Conservation (phyloP, 2,888 invertebrate species). For the Emmelina monodactyla region DNA sequence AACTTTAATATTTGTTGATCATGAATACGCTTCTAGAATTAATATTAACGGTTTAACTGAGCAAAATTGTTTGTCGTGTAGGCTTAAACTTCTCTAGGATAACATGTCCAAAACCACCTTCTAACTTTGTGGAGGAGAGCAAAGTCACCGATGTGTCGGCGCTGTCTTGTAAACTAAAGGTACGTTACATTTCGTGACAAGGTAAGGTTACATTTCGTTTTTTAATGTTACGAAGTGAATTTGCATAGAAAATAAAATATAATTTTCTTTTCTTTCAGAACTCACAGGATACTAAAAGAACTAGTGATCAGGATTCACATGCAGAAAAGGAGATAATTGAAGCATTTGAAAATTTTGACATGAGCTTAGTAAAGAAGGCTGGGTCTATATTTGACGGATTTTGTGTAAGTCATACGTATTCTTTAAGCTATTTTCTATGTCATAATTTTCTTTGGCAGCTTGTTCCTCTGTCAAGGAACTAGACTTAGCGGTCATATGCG, state of each 20-base stretch:
- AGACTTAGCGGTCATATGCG: too few relatives aligned
- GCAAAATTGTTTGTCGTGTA: too few relatives aligned
- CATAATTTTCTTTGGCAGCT: too few relatives aligned
- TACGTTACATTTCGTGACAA: too few relatives aligned
- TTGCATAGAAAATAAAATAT: neutral
- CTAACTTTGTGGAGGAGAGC: conserved; percentile 48
- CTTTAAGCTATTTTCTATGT: too few relatives aligned
- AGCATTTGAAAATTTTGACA: conserved; percentile 58
- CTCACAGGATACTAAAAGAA: conserved; percentile 34
- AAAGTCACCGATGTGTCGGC: conserved; percentile 34
- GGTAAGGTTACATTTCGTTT: too few relatives aligned
- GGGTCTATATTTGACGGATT: conserved; percentile 90
- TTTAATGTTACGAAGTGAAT: neutral
- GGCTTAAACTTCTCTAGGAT: conserved; percentile 58
- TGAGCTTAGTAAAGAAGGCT: conserved; percentile 73
- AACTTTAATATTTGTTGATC: too few relatives aligned
- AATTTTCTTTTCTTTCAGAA: conserved; percentile 23
- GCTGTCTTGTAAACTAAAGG: conserved; percentile 38
- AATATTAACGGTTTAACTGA: too few relatives aligned
- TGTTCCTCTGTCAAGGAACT: too few relatives aligned
- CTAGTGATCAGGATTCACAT: conserved; percentile 23
- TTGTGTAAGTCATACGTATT: conserved; percentile 65
- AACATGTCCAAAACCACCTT: conserved; percentile 36
- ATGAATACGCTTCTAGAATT: too few relatives aligned
- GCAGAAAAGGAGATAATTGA: conserved; percentile 35